Evolutionary conservation across 2,113 vertebrate species (phyloP).

Genomic region (Colossoma macropomum): DNA sequence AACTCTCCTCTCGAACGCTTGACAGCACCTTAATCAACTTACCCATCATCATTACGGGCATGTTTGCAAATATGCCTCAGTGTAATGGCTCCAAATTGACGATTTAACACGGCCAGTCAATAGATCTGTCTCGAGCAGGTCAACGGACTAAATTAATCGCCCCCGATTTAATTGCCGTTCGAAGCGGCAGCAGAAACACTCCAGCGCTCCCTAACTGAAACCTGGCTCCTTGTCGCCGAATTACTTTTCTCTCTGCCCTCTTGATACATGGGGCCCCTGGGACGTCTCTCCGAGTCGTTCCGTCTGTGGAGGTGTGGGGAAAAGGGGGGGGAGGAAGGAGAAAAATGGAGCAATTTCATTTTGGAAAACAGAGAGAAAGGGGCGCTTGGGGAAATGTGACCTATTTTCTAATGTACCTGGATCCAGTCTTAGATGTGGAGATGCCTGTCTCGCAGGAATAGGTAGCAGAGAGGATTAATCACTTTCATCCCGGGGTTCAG

Average conservation of each 20-base stretch:
- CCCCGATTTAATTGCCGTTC: constrained; percentile 53
- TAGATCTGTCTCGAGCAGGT: constrained; percentile 54
- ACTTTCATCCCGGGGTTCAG: constrained; percentile 43
- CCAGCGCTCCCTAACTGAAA: constrained; percentile 8
- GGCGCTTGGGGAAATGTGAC: constrained; percentile 47
- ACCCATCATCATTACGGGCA: constrained; percentile 48
- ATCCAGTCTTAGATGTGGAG: constrained; percentile 42
- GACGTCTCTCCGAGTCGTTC: constrained; percentile 42
- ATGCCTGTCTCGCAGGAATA: constrained; percentile 44
- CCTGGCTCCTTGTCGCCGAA: constrained; percentile 42
- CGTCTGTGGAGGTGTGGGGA: constrained; percentile 24
- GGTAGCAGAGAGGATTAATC: constrained; percentile 51
- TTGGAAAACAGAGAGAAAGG: constrained; percentile 38
- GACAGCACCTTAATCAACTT: constrained; percentile 30
- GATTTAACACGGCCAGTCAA: constrained; percentile 50
- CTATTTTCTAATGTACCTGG: constrained; percentile 54
- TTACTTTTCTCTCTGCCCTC: constrained; percentile 50
- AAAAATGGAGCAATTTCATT: constrained; percentile 57
- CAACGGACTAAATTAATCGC: constrained; percentile 56
- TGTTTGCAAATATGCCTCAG: constrained; percentile 56
- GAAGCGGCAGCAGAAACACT: constrained; percentile 36
- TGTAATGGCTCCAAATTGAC: constrained; percentile 54
- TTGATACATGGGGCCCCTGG: constrained; percentile 54
- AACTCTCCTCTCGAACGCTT: neutral
- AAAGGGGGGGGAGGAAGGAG: neutral